Evolutionary conservation across 2,888 invertebrate genomes (phyloP), one percentile per base, ranked within the genome.

Genomic region (Epirrita christyi): DNA sequence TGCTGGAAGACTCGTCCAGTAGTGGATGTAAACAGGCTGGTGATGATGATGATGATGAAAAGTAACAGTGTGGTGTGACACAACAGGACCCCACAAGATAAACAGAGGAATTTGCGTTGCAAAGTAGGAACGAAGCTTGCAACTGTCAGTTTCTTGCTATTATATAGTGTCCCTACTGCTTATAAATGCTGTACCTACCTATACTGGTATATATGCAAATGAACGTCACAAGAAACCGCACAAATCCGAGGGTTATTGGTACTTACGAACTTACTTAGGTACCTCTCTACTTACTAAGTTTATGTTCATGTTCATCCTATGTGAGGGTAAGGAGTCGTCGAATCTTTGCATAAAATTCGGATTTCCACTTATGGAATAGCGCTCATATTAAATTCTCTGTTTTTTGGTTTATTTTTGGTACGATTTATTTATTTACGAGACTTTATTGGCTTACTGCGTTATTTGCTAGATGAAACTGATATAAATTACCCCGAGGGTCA

Each of bases 131-230:
- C 21, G 4, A 4, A 4, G 21, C 21, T 21, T 21, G 21, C 2
- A 21, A 21, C 21, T 21, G 32, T 32, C 6, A 32, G 6, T 32
- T 32, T 10, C 8, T 32, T 32, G 3, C 10, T 32, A n/a, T n/a
- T n/a, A n/a, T n/a, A n/a, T n/a, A 36, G 36, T 6, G 6, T n/a
- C n/a, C n/a, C 36, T 36, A 36, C 36, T 36, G 36, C 36, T 36
- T 36, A 5, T n/a, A 2, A n/a, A n/a, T 2, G 36, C 36, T 9
- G 8, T 8, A 32, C 10, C 8, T 8, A 32, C 10, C 8, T 32
- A 32, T 36, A 36, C 10, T 36, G 36, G n/a, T 10, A 4, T 32
- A n/a, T 37, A 52, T 61, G 64, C 52, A 59, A 61, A 68, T 71
- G 60, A 59, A 49, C 53, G 57, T 32, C 48, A 55, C 4, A 44